These are phyloP conservation scores for Pedionomus torquatus DNA, from an alignment of 2,113 vertebrate species.

Conservation along the genomic window DNA sequence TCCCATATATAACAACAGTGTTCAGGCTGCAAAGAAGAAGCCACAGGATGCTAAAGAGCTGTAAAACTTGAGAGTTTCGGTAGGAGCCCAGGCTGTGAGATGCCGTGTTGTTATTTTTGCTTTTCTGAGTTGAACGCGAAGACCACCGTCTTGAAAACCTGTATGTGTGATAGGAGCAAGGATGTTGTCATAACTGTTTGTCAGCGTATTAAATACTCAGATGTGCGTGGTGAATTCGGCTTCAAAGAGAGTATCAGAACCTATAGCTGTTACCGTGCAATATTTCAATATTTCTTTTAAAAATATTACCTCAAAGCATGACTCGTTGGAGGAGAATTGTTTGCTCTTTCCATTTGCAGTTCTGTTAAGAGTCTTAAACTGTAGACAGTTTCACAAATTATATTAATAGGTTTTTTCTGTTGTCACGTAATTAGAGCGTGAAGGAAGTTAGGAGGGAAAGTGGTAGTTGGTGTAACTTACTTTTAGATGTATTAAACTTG, in stretches of 20 bases:
- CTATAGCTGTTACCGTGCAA: neutral
- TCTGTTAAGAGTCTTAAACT: conserved; percentile 12
- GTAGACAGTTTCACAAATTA: conserved; percentile 26
- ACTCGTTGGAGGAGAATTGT: neutral
- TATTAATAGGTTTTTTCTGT: conserved; percentile 7
- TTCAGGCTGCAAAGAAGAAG: no score
- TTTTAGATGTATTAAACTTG: conserved; percentile 17
- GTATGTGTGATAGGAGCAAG: conserved; percentile 39
- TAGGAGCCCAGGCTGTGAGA: conserved; percentile 26
- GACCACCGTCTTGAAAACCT: conserved; percentile 32
- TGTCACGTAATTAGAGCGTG: neutral
- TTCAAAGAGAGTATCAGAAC: conserved; percentile 7
- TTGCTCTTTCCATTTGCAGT: conserved; percentile 10
- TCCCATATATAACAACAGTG: neutral
- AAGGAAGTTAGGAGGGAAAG: neutral
- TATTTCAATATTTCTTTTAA: conserved; percentile 29
- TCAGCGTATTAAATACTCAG: conserved; percentile 43
- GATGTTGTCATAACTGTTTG: conserved; percentile 38
- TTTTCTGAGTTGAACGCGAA: conserved; percentile 13
- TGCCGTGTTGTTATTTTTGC: conserved; percentile 44
- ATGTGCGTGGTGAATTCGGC: neutral
- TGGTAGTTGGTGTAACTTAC: neutral
- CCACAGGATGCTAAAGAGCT: no score
- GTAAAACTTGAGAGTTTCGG: conserved; percentile 52
- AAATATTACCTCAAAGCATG: neutral